Percentiles rank a stretch among this genome's conserved stretches.
Conservation (phyloP, 2,888 invertebrate genomes). For the Troides helena region DNA sequence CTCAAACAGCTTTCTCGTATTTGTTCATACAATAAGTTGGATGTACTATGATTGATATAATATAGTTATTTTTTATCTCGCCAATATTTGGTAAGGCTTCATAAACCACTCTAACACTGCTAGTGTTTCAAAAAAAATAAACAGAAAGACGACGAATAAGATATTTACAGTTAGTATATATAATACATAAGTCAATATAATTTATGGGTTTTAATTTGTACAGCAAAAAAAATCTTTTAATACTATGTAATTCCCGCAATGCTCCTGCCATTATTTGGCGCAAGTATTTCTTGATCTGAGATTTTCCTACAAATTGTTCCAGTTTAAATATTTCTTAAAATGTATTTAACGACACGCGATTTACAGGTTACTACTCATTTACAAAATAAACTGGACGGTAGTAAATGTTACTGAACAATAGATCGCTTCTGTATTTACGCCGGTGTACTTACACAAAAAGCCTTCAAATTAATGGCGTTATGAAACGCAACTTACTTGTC, state of each 20-base stretch:
- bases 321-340: slow-evolving; percentile 31
- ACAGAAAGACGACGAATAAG: too few relatives aligned
- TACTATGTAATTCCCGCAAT: neutral
- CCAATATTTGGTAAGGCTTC: slow-evolving; percentile 2
- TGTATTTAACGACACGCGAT: slow-evolving; percentile 56
- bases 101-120: slow-evolving; percentile 18
- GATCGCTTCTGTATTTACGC: slow-evolving; percentile 51
- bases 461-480: slow-evolving; percentile 42
- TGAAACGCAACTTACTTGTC: slow-evolving; percentile 11
- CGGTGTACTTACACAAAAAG: slow-evolving; percentile 43
- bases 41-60: slow-evolving; percentile 59
- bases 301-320: neutral
- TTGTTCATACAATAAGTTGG: slow-evolving; percentile 64
- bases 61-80: slow-evolving; percentile 7
- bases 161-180: neutral
- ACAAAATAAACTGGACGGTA: slow-evolving; percentile 49
- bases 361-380: slow-evolving; percentile 46
- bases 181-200: neutral
- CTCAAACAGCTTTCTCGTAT: slow-evolving; percentile 67
- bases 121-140: too few relatives aligned
- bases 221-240: neutral
- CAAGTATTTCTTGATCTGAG: neutral
- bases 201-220: neutral
- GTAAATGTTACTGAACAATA: slow-evolving; percentile 58
- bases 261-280: neutral